A percentile compares a stretch with the other conserved stretches of the same genome.
These are phyloP conservation scores for Cnemophilus loriae DNA, from an alignment of 2,113 vertebrate species.

Conservation along the genomic window DNA sequence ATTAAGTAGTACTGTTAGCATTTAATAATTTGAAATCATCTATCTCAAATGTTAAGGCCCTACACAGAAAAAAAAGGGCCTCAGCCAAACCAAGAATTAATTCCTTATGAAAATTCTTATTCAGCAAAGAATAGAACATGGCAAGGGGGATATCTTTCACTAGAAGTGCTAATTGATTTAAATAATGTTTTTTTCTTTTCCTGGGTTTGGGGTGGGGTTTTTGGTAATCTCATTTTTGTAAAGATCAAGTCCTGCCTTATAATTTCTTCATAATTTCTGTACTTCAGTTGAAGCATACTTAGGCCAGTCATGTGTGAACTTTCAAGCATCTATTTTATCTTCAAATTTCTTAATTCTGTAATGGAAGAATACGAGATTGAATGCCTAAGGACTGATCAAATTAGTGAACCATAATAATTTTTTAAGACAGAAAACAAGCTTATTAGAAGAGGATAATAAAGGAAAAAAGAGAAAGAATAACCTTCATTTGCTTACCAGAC, in stretches of 20 bases:
- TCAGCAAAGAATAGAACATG: neutral
- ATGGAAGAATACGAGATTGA: neutral
- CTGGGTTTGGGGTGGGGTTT: neutral
- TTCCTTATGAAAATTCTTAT: neutral
- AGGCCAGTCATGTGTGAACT: neutral
- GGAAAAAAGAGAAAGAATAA: neutral
- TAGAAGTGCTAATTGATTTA: neutral
- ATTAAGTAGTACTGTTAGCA: neutral
- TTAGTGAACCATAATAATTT: neutral
- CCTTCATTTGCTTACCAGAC: neutral
- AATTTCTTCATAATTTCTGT: neutral
- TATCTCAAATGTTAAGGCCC: neutral
- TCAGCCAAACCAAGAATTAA: neutral
- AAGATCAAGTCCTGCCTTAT: neutral
- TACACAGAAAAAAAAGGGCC: neutral
- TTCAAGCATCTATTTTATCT: neutral
- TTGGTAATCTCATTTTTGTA: neutral
- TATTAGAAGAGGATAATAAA: neutral
- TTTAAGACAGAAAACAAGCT: neutral
- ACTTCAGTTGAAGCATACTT: neutral
- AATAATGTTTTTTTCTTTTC: neutral
- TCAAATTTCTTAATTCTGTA: neutral
- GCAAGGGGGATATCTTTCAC: neutral
- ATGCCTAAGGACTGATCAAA: neutral
- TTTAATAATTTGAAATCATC: neutral